Conservation (phyloP, 2,113 vertebrate genomes). For the Ochotona curzoniae region DNA sequence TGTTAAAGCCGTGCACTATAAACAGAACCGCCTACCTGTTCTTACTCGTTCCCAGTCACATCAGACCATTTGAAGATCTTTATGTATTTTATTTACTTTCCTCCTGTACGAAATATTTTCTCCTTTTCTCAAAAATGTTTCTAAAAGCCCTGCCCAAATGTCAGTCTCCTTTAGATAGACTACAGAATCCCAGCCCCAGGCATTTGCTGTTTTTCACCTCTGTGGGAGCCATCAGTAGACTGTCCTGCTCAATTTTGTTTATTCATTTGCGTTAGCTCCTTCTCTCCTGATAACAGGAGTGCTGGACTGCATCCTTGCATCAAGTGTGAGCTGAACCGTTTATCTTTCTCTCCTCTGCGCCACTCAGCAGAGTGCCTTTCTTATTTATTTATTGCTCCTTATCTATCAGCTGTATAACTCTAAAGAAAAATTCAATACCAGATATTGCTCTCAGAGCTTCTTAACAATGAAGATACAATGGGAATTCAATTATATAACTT, state of each 20-base stretch:
- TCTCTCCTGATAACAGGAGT: background rate
- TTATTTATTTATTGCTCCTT: background rate
- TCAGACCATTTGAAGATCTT: background rate
- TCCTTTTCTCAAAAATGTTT: background rate
- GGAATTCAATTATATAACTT: slow-evolving; percentile 13
- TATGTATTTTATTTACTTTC: background rate
- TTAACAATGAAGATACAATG: background rate
- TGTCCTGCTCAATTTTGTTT: background rate
- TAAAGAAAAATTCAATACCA: background rate
- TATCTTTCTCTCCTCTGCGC: background rate
- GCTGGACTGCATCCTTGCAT: background rate
- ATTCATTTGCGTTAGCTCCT: background rate
- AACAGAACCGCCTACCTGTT: background rate
- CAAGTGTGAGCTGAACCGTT: background rate
- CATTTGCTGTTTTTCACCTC: background rate
- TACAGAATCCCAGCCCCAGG: background rate
- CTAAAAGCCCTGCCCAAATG: background rate
- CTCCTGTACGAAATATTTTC: background rate
- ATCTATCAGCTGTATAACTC: background rate
- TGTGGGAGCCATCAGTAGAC: background rate
- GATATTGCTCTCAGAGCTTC: background rate
- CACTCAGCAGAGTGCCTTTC: background rate
- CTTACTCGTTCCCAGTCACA: background rate
- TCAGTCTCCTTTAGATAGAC: background rate
- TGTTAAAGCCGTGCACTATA: background rate